Evolutionary conservation across 2,797 vertebrate species (phyloP), one percentile per base, ranked within the genome.

Genomic region (Bovichtus variegatus): DNA sequence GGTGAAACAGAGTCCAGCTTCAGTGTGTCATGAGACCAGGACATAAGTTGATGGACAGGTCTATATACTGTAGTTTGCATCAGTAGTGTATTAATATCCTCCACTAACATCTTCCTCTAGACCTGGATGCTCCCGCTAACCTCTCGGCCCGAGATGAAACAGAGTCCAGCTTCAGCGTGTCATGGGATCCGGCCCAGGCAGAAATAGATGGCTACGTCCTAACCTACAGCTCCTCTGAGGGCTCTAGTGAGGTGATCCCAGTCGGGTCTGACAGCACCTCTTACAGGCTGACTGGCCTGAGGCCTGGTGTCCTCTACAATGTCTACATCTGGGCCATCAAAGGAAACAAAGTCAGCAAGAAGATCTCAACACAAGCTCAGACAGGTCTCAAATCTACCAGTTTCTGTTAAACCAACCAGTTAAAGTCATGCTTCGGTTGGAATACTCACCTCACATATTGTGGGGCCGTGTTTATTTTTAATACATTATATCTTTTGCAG

Each of bases 311-410:
- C 58, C 68, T 95, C 79, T 96, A 96, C 40, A 80, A 87, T 0
- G 89, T 97, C 64, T 80, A 90, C 9, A 61, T 96, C 78, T 95
- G 95, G 95, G 96, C 96, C 62, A 73, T 94, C 77, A 97, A 94
- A 68, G 95, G 95, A 43, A 71, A 60, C 74, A 93, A 81, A 71
- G 82, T 81, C 85, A 97, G 96, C 94, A 91, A 77, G 90, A 96
- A 91, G 81, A 90, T 78, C 0, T 59, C 90, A 16, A 93, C 94
- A 8, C 87, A 81, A 82, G 93, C 94, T 18, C 78, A 90, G 65
- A 97, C 95, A 95, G 95, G 96, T 97, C 25, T 79, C 38, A 44
- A 66, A 80, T 54, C 36, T 43, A 41, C 36, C 6, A 3, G 10
- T 78, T 41, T 74, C 50, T 81, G 12, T 80, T 64, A 1, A 73